Evolutionary conservation across 2,888 invertebrate genomes (phyloP).

Genomic region (Diaperis boleti): DNA sequence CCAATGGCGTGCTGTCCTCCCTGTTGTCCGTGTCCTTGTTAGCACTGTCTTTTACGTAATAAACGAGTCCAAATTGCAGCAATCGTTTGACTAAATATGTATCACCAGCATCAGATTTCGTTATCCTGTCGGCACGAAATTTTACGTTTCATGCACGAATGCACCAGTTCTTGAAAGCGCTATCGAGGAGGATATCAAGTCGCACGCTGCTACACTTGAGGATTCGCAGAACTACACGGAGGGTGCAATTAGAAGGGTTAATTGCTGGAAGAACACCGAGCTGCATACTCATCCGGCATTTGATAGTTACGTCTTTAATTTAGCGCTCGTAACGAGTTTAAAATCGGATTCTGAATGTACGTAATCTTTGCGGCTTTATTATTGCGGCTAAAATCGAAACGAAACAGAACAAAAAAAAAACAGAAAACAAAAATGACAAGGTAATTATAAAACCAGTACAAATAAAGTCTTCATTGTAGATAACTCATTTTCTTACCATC

Average conservation of each 20-base stretch:
- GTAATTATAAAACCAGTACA: no score
- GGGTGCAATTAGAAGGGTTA: slow-evolving; percentile 19
- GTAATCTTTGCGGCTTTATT: no score
- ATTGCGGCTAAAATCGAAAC: no score
- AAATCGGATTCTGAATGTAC: no score
- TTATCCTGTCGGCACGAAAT: slow-evolving; percentile 19
- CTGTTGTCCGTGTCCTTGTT: slow-evolving; percentile 46
- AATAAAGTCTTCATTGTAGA: no score
- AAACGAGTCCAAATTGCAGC: not conserved
- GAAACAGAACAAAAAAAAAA: no score
- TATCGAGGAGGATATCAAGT: slow-evolving; percentile 18
- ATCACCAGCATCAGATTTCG: not conserved
- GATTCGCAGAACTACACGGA: slow-evolving; percentile 9
- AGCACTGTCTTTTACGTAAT: slow-evolving; percentile 1
- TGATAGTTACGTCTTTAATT: no score
- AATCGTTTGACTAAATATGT: slow-evolving; percentile 1
- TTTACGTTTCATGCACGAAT: slow-evolving; percentile 24
- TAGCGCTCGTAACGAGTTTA: no score
- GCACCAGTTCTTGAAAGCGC: slow-evolving; percentile 24
- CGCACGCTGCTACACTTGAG: slow-evolving; percentile 13
- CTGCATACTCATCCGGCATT: no score
- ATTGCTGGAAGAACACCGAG: no score
- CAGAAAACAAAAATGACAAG: no score
- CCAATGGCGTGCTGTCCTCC: slow-evolving; percentile 50
- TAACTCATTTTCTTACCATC: no score